Conservation (phyloP, 2,888 invertebrate genomes). For the Bembecia ichneumoniformis region DNA sequence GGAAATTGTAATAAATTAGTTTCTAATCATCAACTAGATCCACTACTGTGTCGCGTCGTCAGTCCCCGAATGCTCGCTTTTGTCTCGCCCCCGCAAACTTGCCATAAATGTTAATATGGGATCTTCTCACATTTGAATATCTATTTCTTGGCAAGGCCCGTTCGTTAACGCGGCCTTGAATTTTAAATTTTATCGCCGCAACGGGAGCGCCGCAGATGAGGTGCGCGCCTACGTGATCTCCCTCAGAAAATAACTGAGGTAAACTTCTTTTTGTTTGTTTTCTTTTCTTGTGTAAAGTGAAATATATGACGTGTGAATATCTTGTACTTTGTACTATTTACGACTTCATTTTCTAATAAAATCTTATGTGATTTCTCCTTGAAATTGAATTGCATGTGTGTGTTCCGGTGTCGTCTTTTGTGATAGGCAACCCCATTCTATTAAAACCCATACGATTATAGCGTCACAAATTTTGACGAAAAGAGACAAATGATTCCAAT, state of each 20-base stretch:
- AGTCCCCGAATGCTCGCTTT: conserved; percentile 40
- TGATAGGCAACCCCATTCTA: too few species aligned
- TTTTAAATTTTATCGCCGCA: conserved; percentile 71
- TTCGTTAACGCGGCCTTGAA: conserved; percentile 73
- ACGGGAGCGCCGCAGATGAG: conserved; percentile 63
- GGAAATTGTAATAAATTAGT: too few species aligned
- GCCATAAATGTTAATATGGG: conserved; percentile 74
- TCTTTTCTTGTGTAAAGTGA: conserved; percentile 7
- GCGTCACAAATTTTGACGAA: too few species aligned
- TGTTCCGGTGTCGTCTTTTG: too few species aligned
- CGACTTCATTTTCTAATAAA: too few species aligned
- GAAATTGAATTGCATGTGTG: too few species aligned
- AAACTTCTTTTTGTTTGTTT: conserved; percentile 55
- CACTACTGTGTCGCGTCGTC: conserved; percentile 24
- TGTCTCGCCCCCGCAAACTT: conserved; percentile 70
- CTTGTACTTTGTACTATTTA: not conserved
- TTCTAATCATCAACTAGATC: too few species aligned
- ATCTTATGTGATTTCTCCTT: too few species aligned
- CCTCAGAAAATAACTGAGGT: conserved; percentile 56
- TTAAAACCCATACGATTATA: too few species aligned
- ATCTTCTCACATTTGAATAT: conserved; percentile 72
- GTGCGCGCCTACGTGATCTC: conserved; percentile 69
- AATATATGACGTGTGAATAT: not conserved
- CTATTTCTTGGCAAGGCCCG: conserved; percentile 72
- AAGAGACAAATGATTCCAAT: too few species aligned